Percentiles rank a stretch among this genome's conserved stretches.
These are phyloP conservation scores for Chironomus striatipennis DNA, from an alignment of 1,140 invertebrate genomes.

Conservation along the genomic window DNA sequence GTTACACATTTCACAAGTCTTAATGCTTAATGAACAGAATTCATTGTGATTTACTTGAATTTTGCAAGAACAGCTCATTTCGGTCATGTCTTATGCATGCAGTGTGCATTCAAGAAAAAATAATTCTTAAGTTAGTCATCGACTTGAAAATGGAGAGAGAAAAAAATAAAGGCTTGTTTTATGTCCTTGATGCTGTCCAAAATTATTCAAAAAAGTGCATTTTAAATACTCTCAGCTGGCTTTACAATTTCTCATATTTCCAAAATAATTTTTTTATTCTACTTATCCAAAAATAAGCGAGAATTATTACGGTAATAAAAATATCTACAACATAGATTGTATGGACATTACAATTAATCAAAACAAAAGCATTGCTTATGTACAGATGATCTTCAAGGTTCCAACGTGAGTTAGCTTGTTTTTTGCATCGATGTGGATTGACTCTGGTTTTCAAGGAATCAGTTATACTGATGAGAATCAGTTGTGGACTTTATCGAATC, in stretches of 20 bases:
- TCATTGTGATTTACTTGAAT: no score
- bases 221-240: neutral
- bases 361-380: neutral
- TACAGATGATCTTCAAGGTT: conserved; percentile 1
- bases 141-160: no score
- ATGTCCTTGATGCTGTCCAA: neutral
- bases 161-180: neutral
- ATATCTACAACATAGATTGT: neutral
- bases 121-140: neutral
- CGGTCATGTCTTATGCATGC: neutral
- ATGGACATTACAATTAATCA: neutral
- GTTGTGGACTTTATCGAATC: no score
- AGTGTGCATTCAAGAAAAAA: neutral
- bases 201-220: neutral
- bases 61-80: conserved; percentile 7
- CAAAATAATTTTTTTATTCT: no score
- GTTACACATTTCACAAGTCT: no score
- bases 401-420: neutral
- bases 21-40: no score
- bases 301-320: no score
- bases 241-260: no score
- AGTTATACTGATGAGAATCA: no score
- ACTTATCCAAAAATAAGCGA: no score
- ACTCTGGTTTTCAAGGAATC: no score
- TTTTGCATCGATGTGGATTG: neutral